Evolutionary conservation across 2,113 vertebrate genomes (phyloP), one percentile per base, ranked within the genome.

Genomic region (Podarcis cretensis): DNA sequence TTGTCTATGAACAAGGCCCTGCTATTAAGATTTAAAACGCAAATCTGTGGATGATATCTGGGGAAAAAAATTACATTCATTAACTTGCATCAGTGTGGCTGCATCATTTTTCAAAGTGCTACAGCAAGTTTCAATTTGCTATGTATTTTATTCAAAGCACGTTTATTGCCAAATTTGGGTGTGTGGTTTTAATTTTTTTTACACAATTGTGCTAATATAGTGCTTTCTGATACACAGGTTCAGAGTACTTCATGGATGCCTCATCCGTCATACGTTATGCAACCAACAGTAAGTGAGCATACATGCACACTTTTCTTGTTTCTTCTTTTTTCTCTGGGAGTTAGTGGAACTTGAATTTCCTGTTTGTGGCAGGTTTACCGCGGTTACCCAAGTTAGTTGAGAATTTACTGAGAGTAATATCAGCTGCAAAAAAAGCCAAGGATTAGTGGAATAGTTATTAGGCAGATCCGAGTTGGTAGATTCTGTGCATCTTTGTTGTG

Each of bases 201-300:
- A 93, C 92, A 92, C 86, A 93, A 87, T 88, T 95, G 48, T 97
- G 91, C 96, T 98, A 97, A 98, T 96, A 84, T 75, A 92, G 95
- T 95, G 87, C 96, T 95, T 91, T 96, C 97, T 97, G 93, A 94
- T 96, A 87, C 92, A 91, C 97, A 99, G 99, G 99, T 99, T 97
- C 99, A 99, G 98, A 99, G 98, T 96, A 99, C 99, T 96, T 99
- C 99, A 96, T 99, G 99, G 99, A 99, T 99, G 98, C 99, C 99
- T 97, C 99, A 99, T 97, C 99, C 99, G 96, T 98, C 98, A 96
- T 99, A 99, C 97, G 98, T 99, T 98, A 98, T 99, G 98, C 98
- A 99, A 98, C 98, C 98, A 97, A 98, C 98, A 98, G 98, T 99
- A 98, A 98, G 98, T 98, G 96, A 90, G 95, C 90, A 88, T 95